Base-by-base conservation (phyloP, 2,888 invertebrate species). In the Morpho helenor region DNA sequence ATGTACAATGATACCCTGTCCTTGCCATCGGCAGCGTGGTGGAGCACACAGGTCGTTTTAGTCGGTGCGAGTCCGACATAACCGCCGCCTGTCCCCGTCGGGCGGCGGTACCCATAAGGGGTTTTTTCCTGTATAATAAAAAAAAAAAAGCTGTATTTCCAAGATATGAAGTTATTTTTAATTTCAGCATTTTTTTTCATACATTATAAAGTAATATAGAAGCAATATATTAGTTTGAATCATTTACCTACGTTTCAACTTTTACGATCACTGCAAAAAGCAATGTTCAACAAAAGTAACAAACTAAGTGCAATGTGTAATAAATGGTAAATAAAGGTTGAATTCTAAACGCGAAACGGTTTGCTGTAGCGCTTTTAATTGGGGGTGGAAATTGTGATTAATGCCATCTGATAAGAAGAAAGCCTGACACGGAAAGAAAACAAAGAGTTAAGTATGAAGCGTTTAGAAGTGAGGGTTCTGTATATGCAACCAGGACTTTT, bases 361-460 rank as follows among this genome's bases (percentile, higher is more conserved):
- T 68, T 68, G 72, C 74, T 76, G 78, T 76, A 78, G 75, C 75
- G 72, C 75, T 83, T 86, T 87, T 89, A 87, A 89, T 88, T 88
- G 87, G 83, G 87, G 89, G 85, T 86, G 82, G 82, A 81, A 84
- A 85, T 87, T 85, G 87, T 89, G 88, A 90, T 89, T 87, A 89
- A 89, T 87, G 82, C 77, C 79, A 83, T 82, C 84, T 78, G 90
- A 89, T 90, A 88, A 84, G 78, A 72, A 69, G 68, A 75, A 80
- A 76, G 73, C 76, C 68, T 68, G 70, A 78, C 87, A 85, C 82
- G 85, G 68, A 78, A 80, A 62, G 79, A 77, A 77, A 69, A 68
- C 63, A 58, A 22, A 44, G 49, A 40, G 45, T 9, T n/a, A 57
- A 47, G 57, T 31, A 43, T 44, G 53, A 46, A 53, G 22, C 53